Evolutionary conservation across 2,888 invertebrate genomes (phyloP).

Genomic region (Drosophila imparisetae): DNA sequence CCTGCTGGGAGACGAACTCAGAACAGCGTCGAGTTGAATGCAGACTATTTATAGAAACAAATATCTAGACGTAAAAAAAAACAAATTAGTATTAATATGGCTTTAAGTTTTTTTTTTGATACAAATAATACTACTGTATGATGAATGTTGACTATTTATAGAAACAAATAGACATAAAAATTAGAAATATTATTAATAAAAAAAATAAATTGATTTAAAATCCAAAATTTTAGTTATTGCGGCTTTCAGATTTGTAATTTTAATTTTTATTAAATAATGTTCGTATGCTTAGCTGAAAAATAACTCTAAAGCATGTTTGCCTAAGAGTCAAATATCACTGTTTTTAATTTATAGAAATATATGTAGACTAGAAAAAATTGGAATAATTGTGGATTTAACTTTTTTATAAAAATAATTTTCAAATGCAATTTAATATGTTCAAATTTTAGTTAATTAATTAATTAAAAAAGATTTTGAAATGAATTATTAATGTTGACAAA

Average conservation of each 20-base stretch:
- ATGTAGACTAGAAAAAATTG: too few relatives aligned
- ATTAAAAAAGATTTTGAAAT: too few relatives aligned
- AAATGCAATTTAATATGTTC: background rate
- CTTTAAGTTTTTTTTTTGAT: background rate
- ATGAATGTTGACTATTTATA: background rate
- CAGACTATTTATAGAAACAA: background rate
- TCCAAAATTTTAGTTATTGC: too few relatives aligned
- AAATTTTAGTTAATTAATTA: too few relatives aligned
- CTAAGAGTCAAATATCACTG: too few relatives aligned
- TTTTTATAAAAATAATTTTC: background rate
- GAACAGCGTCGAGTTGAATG: slow-evolving; percentile 3
- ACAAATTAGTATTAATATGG: background rate
- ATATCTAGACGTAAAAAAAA: background rate
- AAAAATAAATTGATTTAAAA: background rate
- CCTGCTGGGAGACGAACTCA: background rate
- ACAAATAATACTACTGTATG: background rate
- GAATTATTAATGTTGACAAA: too few relatives aligned
- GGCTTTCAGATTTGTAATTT: too few relatives aligned
- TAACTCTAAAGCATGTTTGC: too few relatives aligned
- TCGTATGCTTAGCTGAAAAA: too few relatives aligned
- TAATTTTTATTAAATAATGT: too few relatives aligned
- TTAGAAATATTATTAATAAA: background rate
- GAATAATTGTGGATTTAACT: too few relatives aligned
- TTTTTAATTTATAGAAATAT: too few relatives aligned
- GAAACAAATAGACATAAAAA: background rate